Evolutionary conservation across 2,888 invertebrate species (phyloP).

Genomic region (Lamellibrachia satsuma): DNA sequence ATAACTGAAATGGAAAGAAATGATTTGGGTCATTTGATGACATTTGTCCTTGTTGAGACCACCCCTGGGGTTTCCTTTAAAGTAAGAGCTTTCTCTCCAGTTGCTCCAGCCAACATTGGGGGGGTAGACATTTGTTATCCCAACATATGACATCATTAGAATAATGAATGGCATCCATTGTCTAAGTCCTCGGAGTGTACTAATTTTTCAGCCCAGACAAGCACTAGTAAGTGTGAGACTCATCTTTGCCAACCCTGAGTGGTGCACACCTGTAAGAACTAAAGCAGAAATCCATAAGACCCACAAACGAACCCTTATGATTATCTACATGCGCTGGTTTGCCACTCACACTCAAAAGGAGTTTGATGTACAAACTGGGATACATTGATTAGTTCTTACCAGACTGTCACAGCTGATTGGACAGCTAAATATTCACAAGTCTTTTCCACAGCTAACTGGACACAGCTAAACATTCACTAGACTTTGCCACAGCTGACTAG

Average conservation of each 20-base stretch:
- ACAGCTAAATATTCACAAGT: too few relatives aligned
- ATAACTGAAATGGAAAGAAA: neutral
- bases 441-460: too few relatives aligned
- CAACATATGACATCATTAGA: too few relatives aligned
- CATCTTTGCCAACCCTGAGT: neutral
- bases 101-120: too few relatives aligned
- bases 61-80: neutral
- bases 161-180: neutral
- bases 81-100: neutral
- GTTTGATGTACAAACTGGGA: neutral
- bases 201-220: neutral
- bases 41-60: neutral
- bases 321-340: neutral
- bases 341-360: neutral
- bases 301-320: neutral
- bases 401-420: too few relatives aligned
- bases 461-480: too few relatives aligned
- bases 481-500: too few relatives aligned
- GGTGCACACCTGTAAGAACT: neutral
- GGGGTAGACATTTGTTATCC: too few relatives aligned
- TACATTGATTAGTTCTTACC: neutral
- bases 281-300: neutral
- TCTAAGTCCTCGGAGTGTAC: neutral
- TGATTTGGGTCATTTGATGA: neutral
- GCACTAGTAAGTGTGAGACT: too few relatives aligned